Conservation (phyloP, 2,888 invertebrate species). For the Tanytarsus gracilentus region DNA sequence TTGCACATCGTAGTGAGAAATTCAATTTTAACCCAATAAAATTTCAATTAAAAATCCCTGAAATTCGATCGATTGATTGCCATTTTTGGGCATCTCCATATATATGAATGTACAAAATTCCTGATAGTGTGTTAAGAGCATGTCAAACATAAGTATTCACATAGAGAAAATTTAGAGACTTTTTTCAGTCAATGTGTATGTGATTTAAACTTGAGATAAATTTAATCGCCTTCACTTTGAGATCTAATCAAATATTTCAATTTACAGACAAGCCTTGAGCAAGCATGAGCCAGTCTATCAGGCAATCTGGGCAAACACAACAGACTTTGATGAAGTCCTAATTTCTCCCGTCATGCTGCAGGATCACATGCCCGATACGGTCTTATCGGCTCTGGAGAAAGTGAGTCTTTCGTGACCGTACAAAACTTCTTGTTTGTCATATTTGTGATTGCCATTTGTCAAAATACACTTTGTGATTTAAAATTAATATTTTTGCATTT, state of each 20-base stretch:
- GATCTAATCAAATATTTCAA: slow-evolving; percentile 29
- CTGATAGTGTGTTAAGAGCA: too few relatives aligned
- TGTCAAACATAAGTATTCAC: too few relatives aligned
- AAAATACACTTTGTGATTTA: neutral
- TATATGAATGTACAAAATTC: too few relatives aligned
- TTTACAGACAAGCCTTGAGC: slow-evolving; percentile 54
- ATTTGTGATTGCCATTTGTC: neutral
- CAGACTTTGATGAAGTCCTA: slow-evolving; percentile 76
- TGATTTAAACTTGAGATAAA: too few relatives aligned
- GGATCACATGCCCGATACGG: slow-evolving; percentile 85
- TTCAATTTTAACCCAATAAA: too few relatives aligned
- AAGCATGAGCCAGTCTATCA: slow-evolving; percentile 74
- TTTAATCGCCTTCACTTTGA: slow-evolving; percentile 7
- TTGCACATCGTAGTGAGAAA: too few relatives aligned
- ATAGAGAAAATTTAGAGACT: too few relatives aligned
- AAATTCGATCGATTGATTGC: too few relatives aligned
- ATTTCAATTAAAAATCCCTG: too few relatives aligned
- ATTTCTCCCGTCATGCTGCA: slow-evolving; percentile 85
- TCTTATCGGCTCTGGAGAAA: slow-evolving; percentile 74
- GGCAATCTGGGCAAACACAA: slow-evolving; percentile 76
- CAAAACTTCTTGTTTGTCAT: neutral
- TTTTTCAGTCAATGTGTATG: too few relatives aligned
- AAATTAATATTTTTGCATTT: too few relatives aligned
- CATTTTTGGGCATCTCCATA: too few relatives aligned
- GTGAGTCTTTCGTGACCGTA: slow-evolving; percentile 46